Evolutionary conservation across 92 coral and sea anemone species (phyloP).

Genomic region (Porites divaricata): DNA sequence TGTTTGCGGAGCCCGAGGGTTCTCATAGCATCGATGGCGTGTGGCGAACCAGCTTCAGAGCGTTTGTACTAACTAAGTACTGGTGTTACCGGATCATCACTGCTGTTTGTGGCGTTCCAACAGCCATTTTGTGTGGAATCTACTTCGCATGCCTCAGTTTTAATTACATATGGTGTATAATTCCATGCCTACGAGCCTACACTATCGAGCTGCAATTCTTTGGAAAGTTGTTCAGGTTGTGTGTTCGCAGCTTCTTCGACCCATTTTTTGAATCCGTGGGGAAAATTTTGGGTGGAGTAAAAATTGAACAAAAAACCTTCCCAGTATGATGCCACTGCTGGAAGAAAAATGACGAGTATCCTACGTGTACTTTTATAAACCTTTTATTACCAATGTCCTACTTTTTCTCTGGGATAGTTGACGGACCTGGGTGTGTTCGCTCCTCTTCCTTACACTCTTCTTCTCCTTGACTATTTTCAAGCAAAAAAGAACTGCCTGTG

Average conservation of each 20-base stretch:
- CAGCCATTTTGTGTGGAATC: conserved; percentile 77
- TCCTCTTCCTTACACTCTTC: neutral
- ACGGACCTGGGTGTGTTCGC: neutral
- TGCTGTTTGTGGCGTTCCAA: conserved; percentile 81
- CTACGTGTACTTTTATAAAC: neutral
- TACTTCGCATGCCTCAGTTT: conserved; percentile 85
- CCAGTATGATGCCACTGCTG: neutral
- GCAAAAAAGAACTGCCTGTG: neutral
- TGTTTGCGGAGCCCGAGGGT: conserved; percentile 86
- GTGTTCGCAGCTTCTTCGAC: conserved; percentile 66
- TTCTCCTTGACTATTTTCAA: neutral
- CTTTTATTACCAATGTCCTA: neutral
- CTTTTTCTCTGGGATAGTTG: neutral
- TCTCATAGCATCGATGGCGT: conserved; percentile 81
- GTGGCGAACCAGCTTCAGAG: conserved; percentile 73
- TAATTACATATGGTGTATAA: conserved; percentile 85
- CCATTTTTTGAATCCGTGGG: conserved; percentile 83
- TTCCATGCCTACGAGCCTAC: conserved; percentile 77
- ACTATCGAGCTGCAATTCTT: conserved; percentile 73
- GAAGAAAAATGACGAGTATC: neutral
- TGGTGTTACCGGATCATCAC: conserved; percentile 85
- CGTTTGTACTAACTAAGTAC: conserved; percentile 75
- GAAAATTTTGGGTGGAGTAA: conserved; percentile 69
- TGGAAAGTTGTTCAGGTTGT: conserved; percentile 73
- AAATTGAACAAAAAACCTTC: neutral